Evolutionary conservation across 2,888 invertebrate species (phyloP).

Genomic region (Drosophila neonasuta): DNA sequence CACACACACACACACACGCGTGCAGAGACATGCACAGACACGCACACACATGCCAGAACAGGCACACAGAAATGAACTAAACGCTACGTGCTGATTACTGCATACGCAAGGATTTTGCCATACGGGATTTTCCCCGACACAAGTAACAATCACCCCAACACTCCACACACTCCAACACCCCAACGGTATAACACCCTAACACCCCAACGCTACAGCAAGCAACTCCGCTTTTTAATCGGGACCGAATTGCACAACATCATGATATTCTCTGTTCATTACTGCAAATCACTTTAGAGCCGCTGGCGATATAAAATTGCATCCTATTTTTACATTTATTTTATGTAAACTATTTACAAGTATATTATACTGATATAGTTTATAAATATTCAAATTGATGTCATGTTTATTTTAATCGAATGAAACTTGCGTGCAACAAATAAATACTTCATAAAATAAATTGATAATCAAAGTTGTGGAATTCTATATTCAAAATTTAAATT

Average conservation of each 20-base stretch:
- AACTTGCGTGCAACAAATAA: no score
- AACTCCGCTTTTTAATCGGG: background rate
- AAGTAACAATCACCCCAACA: constrained; percentile 13
- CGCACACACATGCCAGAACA: constrained; percentile 41
- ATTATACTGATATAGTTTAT: no score
- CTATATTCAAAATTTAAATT: no score
- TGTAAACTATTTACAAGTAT: no score
- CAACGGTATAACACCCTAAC: constrained; percentile 3
- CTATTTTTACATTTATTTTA: no score
- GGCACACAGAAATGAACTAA: constrained; percentile 73
- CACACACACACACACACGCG: constrained; percentile 12
- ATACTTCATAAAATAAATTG: no score
- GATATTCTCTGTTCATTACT: background rate
- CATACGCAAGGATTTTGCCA: constrained; percentile 72
- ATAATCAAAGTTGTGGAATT: no score
- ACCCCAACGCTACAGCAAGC: background rate
- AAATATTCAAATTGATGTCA: no score
- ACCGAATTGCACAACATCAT: background rate
- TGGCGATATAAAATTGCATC: no score
- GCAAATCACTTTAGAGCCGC: background rate
- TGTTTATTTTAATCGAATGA: no score
- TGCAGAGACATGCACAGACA: background rate
- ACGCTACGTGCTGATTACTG: constrained; percentile 77
- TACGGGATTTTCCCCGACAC: constrained; percentile 33
- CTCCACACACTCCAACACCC: background rate